A percentile compares a stretch with the other conserved stretches of the same genome.
Conservation (phyloP, 2,888 invertebrate genomes). For the Gnatocerus cornutus region DNA sequence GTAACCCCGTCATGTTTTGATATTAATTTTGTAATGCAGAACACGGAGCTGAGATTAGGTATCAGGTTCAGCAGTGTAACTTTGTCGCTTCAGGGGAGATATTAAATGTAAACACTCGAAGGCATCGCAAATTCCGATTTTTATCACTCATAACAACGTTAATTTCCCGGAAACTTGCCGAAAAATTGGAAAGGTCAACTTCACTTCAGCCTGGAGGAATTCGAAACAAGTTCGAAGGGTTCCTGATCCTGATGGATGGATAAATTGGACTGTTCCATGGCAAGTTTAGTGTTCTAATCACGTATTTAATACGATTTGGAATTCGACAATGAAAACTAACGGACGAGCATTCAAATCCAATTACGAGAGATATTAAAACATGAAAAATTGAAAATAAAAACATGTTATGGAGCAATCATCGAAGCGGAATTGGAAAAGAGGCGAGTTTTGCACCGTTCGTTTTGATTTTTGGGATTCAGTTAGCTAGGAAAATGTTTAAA, state of each 20-base stretch:
- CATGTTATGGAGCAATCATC: no score
- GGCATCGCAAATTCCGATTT: neutral
- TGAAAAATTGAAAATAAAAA: neutral
- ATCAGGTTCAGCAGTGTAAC: slow-evolving; percentile 17
- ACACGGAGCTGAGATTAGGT: slow-evolving; percentile 10
- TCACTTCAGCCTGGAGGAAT: neutral
- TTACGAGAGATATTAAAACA: slow-evolving; percentile 15
- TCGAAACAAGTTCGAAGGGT: slow-evolving; percentile 2
- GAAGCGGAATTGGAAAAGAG: neutral
- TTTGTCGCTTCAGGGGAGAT: slow-evolving; percentile 5
- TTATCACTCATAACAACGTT: neutral
- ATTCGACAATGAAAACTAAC: slow-evolving; percentile 31
- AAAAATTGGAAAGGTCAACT: neutral
- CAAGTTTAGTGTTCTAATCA: slow-evolving; percentile 31
- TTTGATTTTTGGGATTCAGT: no score
- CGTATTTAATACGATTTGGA: slow-evolving; percentile 43
- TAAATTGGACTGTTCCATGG: slow-evolving; percentile 11
- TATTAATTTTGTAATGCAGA: slow-evolving; percentile 20
- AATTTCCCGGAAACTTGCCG: neutral
- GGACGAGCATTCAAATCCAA: slow-evolving; percentile 15
- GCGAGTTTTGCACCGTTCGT: neutral
- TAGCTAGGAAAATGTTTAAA: no score
- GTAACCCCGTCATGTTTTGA: slow-evolving; percentile 15
- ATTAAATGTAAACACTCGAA: slow-evolving; percentile 18
- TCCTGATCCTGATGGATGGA: no score